Percentiles rank a stretch among this genome's conserved stretches.
Conservation (phyloP, 2,113 vertebrate species). For the Cnemophilus loriae region DNA sequence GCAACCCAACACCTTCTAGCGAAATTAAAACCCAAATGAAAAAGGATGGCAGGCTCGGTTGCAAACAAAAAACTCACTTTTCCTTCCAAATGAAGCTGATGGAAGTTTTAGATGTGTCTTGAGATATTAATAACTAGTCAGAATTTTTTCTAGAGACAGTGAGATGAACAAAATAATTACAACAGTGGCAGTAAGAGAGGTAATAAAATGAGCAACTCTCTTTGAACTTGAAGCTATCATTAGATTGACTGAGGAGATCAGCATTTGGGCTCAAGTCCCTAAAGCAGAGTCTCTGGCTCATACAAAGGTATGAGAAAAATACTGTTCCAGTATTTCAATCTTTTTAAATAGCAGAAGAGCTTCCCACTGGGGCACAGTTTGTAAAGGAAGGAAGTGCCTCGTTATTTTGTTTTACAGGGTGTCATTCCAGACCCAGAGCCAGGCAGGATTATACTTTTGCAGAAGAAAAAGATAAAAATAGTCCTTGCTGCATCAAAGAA, state of each 20-base stretch:
- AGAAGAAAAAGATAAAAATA: not conserved
- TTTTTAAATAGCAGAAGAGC: not conserved
- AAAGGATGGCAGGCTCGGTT: not conserved
- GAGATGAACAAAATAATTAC: conserved; percentile 23
- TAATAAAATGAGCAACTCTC: not conserved
- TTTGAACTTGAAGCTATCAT: conserved; percentile 2
- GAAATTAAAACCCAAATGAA: conserved; percentile 43
- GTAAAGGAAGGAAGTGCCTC: not conserved
- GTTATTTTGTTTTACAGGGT: not conserved
- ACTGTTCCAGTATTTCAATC: not conserved
- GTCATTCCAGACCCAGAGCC: not conserved
- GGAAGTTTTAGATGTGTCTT: not conserved
- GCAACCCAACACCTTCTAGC: conserved; percentile 39
- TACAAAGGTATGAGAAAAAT: not conserved
- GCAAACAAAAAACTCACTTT: not conserved
- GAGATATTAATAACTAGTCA: conserved; percentile 6
- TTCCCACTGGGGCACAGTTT: not conserved
- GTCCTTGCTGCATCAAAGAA: not conserved
- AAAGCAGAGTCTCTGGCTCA: not conserved
- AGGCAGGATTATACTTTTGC: not conserved
- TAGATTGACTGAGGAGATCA: conserved; percentile 37
- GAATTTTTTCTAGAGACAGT: not conserved
- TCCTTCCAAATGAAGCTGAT: not conserved
- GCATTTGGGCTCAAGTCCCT: not conserved
- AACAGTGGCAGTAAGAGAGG: not conserved